Percentiles rank a stretch among this genome's conserved stretches.
Conservation (phyloP, 2,797 vertebrate species). For the Tympanoctomys barrerae region DNA sequence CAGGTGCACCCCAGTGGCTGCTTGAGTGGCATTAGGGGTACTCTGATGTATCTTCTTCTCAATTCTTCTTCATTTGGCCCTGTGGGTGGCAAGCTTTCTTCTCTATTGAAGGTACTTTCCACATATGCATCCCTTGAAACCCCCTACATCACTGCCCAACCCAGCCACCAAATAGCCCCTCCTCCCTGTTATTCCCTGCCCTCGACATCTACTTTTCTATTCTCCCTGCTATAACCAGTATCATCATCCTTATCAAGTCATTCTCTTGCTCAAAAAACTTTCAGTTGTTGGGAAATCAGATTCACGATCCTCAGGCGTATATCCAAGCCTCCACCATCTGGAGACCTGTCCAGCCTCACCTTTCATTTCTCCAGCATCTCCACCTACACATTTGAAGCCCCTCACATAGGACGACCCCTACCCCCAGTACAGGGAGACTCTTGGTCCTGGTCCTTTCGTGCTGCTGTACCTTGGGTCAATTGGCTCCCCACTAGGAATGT, state of each 20-base stretch:
- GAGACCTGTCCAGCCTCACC: not conserved
- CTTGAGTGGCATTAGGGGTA: not conserved
- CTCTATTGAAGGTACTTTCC: not conserved
- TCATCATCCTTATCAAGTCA: not conserved
- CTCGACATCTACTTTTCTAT: not conserved
- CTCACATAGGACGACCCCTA: not conserved
- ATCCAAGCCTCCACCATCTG: not conserved
- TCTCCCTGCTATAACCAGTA: not conserved
- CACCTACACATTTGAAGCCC: not conserved
- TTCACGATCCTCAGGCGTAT: not conserved
- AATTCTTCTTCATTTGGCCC: not conserved
- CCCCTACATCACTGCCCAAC: not conserved
- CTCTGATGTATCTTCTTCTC: not conserved
- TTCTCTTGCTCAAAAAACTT: not conserved
- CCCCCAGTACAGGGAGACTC: not conserved
- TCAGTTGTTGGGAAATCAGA: not conserved
- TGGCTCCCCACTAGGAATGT: not conserved
- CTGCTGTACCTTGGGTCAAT: not conserved
- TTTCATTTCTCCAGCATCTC: not conserved
- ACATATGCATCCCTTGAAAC: too few species aligned
- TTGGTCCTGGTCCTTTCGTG: not conserved
- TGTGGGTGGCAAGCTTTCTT: accelerated
- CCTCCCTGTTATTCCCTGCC: not conserved
- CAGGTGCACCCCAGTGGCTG: not conserved
- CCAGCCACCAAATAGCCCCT: not conserved